Conservation (phyloP, 1,140 invertebrate genomes). For the Drosophila pachea region DNA sequence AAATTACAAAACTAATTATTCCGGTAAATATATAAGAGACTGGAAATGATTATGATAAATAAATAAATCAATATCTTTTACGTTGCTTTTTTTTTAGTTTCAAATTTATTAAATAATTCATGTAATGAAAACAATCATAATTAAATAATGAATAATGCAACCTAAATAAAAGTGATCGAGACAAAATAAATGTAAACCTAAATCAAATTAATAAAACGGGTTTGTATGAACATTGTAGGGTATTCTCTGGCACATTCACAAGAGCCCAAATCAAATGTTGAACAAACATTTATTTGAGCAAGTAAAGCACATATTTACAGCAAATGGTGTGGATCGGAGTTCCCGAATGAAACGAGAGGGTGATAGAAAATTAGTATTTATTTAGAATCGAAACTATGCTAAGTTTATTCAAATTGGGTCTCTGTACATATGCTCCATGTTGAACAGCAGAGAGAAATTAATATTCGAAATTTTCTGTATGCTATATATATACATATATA, state of each 20-base stretch:
- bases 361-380: no score
- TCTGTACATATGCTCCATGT: no score
- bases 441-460: background rate
- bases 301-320: background rate
- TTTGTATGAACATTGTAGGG: background rate
- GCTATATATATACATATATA: background rate
- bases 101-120: no score
- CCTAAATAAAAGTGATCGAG: no score
- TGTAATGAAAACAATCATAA: no score
- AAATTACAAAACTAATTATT: background rate
- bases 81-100: no score
- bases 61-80: conserved; percentile 19
- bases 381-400: no score
- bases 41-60: background rate
- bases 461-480: conserved; percentile 36
- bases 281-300: conserved; percentile 6
- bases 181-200: background rate
- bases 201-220: background rate
- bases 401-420: conserved; percentile 1
- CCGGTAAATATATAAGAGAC: background rate
- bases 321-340: background rate
- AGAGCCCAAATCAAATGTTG: conserved; percentile 10
- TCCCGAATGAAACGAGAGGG: no score
- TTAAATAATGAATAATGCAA: no score
- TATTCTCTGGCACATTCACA: background rate